These are phyloP conservation scores for Drosophila vallismaia DNA, from an alignment of 2,888 invertebrate genomes.

Conservation along the genomic window DNA sequence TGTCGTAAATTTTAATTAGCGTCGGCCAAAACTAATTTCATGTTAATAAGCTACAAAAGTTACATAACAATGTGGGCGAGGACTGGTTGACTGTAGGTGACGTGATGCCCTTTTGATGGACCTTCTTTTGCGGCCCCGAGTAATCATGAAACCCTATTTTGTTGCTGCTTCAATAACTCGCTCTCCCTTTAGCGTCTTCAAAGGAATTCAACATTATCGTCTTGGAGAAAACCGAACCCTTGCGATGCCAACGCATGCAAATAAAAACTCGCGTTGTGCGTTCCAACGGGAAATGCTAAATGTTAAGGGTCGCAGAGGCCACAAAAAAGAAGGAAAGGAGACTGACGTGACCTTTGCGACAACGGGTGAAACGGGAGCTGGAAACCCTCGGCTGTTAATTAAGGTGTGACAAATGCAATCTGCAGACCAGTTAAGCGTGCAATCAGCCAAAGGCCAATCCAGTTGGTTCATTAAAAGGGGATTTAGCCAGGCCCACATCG, in stretches of 20 bases:
- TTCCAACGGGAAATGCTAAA: slow-evolving; percentile 10
- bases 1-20: slow-evolving; percentile 82
- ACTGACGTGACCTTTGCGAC: slow-evolving; percentile 52
- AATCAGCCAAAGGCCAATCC: slow-evolving; percentile 54
- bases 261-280: slow-evolving; percentile 18
- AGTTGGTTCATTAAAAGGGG: slow-evolving; percentile 41
- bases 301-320: slow-evolving; percentile 35
- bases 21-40: slow-evolving; percentile 73
- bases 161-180: slow-evolving; percentile 59
- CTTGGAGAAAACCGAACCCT: slow-evolving; percentile 18
- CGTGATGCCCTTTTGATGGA: slow-evolving; percentile 40
- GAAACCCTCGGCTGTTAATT: slow-evolving; percentile 47
- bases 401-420: slow-evolving; percentile 62
- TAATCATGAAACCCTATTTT: slow-evolving; percentile 49
- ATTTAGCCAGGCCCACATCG: slow-evolving; percentile 22
- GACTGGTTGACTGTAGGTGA: not conserved
- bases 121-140: slow-evolving; percentile 43
- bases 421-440: slow-evolving; percentile 35
- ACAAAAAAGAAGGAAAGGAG: not conserved
- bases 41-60: slow-evolving; percentile 49
- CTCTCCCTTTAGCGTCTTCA: slow-evolving; percentile 25
- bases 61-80: slow-evolving; percentile 45
- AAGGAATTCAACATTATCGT: slow-evolving; percentile 49
- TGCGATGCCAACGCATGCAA: slow-evolving; percentile 25
- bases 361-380: not conserved